These are phyloP conservation scores for Erynnis tages DNA, from an alignment of 2,888 invertebrate species.

Conservation along the genomic window DNA sequence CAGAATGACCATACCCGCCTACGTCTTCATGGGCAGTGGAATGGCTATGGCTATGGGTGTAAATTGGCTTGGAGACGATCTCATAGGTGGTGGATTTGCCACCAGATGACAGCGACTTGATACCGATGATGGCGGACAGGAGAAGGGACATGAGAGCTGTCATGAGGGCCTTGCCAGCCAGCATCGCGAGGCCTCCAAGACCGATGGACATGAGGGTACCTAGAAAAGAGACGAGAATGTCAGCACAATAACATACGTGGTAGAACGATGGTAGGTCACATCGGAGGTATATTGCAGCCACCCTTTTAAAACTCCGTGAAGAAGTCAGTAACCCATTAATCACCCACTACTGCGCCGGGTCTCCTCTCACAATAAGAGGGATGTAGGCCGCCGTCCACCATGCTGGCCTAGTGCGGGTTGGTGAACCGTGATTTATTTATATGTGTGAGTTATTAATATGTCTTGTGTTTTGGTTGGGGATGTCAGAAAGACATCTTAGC, in stretches of 20 bases:
- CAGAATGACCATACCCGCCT: slow-evolving; percentile 78
- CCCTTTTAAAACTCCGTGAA: too few relatives aligned
- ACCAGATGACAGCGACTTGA: slow-evolving; percentile 86
- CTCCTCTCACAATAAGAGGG: too few relatives aligned
- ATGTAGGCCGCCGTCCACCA: too few relatives aligned
- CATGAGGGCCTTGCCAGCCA: slow-evolving; percentile 92
- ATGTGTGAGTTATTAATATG: too few relatives aligned
- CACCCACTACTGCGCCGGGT: too few relatives aligned
- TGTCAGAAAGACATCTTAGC: too few relatives aligned
- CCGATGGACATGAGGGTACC: slow-evolving; percentile 89
- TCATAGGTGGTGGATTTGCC: slow-evolving; percentile 91
- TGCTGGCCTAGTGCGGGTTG: too few relatives aligned
- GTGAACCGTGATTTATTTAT: too few relatives aligned
- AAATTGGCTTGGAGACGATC: slow-evolving; percentile 91
- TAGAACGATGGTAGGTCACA: background rate
- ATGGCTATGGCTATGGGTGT: slow-evolving; percentile 84
- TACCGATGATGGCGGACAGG: slow-evolving; percentile 88
- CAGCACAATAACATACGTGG: background rate
- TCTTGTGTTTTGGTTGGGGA: too few relatives aligned
- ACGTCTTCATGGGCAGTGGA: slow-evolving; percentile 83
- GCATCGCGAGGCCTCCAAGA: slow-evolving; percentile 87
- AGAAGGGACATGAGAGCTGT: slow-evolving; percentile 90
- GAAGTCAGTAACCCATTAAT: too few relatives aligned
- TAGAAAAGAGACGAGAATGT: slow-evolving; percentile 35
- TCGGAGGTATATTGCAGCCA: too few relatives aligned